Evolutionary conservation across 2,113 vertebrate genomes (phyloP), one percentile per base, ranked within the genome.

Genomic region (Orcinus orca): DNA sequence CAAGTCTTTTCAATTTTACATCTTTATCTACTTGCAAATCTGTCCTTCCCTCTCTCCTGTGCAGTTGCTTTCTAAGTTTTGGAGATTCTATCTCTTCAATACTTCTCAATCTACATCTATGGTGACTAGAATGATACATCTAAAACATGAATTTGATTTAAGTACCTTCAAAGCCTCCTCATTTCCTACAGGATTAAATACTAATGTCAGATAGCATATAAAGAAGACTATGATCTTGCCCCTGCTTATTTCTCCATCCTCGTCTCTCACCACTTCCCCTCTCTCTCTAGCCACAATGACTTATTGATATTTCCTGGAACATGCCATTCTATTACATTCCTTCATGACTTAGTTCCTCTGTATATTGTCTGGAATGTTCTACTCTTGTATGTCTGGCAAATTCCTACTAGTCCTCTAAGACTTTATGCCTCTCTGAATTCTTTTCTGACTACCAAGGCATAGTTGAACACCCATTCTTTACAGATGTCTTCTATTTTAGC

Each of bases 261-360:
- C 83, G 65, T 85, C 23, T 88, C 29, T 91, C 20, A 94, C 26
- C 58, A 88, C 55, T 91, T 70, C 53, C 73, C 47, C 70, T 74
- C 36, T 55, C 41, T 96, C 41, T 76, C 55, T 23, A 86, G 47
- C 31, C 20, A 92, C 73, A 68, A 5, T 50, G 79, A 86, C n/a
- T 70, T 71, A 85, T 20, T 95, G 80, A n/a, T 65, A 80, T 96
- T 96, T 94, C 80, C 81, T 92, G 63, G 58, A 92, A 83, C 62
- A 80, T 53, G 36, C 29, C 70, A 62, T 82, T 84, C n/a, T 83
- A 38, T 93, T 80, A 62, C 63, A 92, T 96, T 88, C 25, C 47
- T 84, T 88, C 33, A 76, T 93, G 80, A 89, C 36, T 96, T 95
- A 95, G 38, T 90, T 94, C 84, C 70, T 96, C 55, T 92, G 79